These are phyloP conservation scores for Notodonta ziczac DNA, from an alignment of 2,888 invertebrate species.

Conservation along the genomic window DNA sequence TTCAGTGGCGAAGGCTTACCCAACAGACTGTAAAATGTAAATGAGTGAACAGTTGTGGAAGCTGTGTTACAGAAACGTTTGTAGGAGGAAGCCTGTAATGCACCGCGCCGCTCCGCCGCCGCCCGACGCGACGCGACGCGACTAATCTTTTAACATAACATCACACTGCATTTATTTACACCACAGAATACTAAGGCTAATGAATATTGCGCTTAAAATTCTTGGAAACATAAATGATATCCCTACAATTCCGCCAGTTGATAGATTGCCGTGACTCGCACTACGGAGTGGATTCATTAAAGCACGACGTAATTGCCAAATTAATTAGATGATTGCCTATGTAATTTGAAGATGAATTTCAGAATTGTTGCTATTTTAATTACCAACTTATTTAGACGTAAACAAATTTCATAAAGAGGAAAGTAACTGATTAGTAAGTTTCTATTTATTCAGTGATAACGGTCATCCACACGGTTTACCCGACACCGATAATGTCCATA, in stretches of 20 bases:
- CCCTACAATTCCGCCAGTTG: constrained; percentile 21
- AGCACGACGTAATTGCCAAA: constrained; percentile 13
- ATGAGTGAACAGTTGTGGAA: constrained; percentile 60
- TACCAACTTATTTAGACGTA: constrained; percentile 26
- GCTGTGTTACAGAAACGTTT: constrained; percentile 58
- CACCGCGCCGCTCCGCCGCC: constrained; percentile 28
- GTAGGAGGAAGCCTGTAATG: constrained; percentile 36
- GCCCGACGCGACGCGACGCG: constrained; percentile 13
- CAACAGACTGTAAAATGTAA: constrained; percentile 64
- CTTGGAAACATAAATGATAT: constrained; percentile 11
- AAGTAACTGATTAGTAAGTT: too few relatives aligned
- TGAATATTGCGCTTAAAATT: neutral
- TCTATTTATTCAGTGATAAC: too few relatives aligned
- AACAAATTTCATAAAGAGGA: too few relatives aligned
- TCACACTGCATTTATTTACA: constrained; percentile 38
- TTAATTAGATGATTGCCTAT: constrained; percentile 22
- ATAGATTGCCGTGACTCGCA: constrained; percentile 30
- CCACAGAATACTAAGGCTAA: constrained; percentile 13
- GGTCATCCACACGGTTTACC: too few relatives aligned
- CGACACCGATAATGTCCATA: too few relatives aligned
- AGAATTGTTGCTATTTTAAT: constrained; percentile 6
- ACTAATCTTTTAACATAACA: constrained; percentile 67
- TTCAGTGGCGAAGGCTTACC: constrained; percentile 48
- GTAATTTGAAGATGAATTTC: constrained; percentile 1
- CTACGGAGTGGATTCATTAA: constrained; percentile 18